Evolutionary conservation across 1,140 invertebrate species (phyloP).

Genomic region (Steinernema khuongi): DNA sequence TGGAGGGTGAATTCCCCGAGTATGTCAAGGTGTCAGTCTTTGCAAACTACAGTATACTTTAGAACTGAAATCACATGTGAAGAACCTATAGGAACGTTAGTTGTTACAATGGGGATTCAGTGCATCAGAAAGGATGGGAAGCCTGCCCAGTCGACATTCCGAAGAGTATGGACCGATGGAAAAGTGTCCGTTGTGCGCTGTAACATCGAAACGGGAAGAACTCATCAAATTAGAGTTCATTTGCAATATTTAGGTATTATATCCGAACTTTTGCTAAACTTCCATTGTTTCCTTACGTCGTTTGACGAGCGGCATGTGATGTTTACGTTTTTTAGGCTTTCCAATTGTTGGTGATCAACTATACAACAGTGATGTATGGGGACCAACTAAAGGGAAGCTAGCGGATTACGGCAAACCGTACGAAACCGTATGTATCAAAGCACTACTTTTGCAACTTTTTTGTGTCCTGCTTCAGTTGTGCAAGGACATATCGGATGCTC

Average conservation of each 20-base stretch:
- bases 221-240: constrained; percentile 98
- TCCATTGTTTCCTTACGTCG: background rate
- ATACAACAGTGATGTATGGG: constrained; percentile 86
- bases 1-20: constrained; percentile 92
- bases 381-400: constrained; percentile 80
- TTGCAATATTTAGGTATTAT: constrained; percentile 81
- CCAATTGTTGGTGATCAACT: constrained; percentile 93
- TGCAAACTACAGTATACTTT: constrained; percentile 49
- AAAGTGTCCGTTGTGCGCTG: constrained; percentile 86
- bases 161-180: constrained; percentile 68
- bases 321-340: constrained; percentile 67
- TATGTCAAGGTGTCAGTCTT: constrained; percentile 63
- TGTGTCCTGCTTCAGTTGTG: constrained; percentile 31
- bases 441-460: constrained; percentile 7
- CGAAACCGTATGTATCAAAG: constrained; percentile 66
- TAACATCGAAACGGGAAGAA: constrained; percentile 82
- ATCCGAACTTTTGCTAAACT: constrained; percentile 14
- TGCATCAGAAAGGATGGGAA: constrained; percentile 72
- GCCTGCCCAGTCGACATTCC: constrained; percentile 82
- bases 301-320: too few relatives aligned
- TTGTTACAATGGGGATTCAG: constrained; percentile 89
- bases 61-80: constrained; percentile 76
- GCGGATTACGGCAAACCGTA: constrained; percentile 83
- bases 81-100: constrained; percentile 85
- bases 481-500: constrained; percentile 16